Base-by-base conservation (phyloP, 2,797 vertebrate genomes). In the Phaenicophaeus curvirostris region DNA sequence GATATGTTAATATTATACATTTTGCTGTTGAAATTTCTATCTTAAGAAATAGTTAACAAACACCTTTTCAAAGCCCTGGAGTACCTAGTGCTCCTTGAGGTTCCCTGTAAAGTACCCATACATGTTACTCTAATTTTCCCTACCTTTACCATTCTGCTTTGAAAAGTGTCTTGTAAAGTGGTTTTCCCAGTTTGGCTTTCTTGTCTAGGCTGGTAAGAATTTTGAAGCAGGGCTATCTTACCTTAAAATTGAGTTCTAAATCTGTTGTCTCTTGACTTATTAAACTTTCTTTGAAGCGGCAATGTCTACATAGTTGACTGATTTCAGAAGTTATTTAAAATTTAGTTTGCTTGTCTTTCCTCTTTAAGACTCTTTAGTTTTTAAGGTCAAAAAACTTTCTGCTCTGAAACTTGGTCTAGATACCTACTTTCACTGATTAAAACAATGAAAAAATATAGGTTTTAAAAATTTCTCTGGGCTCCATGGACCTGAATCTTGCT, bases 231-330 rank as follows among this genome's bases (percentile, higher is more conserved):
- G 78, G 37, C 66, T 88, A 6, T 81, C 30, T 75, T 81, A 84
- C 73, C 58, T 90, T 84, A 54, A 88, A 61, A 78, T 31, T 88
- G 46, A 86, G 78, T 94, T 83, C 57, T 77, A 77, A 85, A 93
- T 81, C 66, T 90, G 41, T 81, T 7, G 3, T 61, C 54, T 1
- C 86, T 86, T 95, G 69, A 81, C 58, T 88, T 75, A 75, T 84
- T 94, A 86, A 75, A 50, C 46, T 78, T 78, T 21, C 62, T 94
- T 94, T 94, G 83, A 93, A 91, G 80, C 94, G 62, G 51, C 71
- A 88, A 35, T 84, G 78, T 67, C 65, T 88, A 41, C 88, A 88
- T 90, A 78, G 42, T 50, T 81, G 85, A 77, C 61, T 10, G 3
- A 67, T 88, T 92, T 77, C 20, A 77, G 30, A 89, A 90, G 2